A percentile compares a stretch with the other conserved stretches of the same genome.
Conservation (phyloP, 2,888 invertebrate genomes). For the Harmothoe impar region DNA sequence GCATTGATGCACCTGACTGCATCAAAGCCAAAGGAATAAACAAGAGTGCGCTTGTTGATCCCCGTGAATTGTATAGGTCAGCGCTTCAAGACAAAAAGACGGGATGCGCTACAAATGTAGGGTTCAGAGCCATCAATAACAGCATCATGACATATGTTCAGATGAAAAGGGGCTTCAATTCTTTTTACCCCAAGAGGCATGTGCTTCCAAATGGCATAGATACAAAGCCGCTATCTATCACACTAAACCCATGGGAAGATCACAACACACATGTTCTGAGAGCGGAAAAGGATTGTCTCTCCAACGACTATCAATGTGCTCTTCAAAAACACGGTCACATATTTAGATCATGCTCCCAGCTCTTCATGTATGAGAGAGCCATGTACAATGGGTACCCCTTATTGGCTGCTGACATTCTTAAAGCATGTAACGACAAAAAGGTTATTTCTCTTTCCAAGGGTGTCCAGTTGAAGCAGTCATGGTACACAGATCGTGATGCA, state of each 20-base stretch:
- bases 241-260: constrained; percentile 19
- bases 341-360: background rate
- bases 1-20: background rate
- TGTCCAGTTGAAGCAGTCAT: background rate
- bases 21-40: too few relatives aligned
- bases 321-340: background rate
- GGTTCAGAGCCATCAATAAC: too few relatives aligned
- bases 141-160: too few relatives aligned
- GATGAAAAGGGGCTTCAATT: too few relatives aligned
- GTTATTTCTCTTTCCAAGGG: background rate
- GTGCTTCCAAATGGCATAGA: background rate
- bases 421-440: background rate
- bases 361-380: background rate
- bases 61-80: background rate
- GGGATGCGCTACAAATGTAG: too few relatives aligned
- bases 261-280: background rate
- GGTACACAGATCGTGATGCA: background rate
- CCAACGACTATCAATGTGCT: background rate
- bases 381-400: background rate
- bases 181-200: background rate
- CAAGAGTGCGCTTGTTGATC: too few relatives aligned
- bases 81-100: background rate
- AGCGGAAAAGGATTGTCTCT: background rate
- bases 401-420: background rate
- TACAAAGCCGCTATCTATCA: background rate